phyloP scores from a whole-genome alignment of 2,113 vertebrate species.

The Otolemur garnettii region DNA sequence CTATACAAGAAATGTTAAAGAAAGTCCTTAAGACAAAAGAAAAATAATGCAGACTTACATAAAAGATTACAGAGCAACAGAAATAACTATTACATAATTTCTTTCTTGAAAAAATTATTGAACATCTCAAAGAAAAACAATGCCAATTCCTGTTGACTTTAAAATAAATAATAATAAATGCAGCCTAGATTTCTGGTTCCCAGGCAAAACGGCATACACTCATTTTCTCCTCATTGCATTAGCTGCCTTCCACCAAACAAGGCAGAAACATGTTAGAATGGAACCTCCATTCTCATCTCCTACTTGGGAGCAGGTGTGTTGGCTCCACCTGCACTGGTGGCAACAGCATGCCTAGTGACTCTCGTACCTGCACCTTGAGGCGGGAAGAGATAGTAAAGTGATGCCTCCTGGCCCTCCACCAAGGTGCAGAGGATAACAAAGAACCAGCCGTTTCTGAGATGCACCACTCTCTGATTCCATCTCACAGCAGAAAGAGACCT shows the following conservation, averaged over 20 bases:
- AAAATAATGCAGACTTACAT: neutral
- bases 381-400: neutral
- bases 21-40: neutral
- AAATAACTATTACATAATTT: neutral
- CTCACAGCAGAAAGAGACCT: neutral
- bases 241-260: neutral
- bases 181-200: neutral
- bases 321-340: neutral
- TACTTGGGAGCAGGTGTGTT: neutral
- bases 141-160: neutral
- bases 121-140: neutral
- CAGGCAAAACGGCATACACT: neutral
- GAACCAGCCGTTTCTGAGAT: neutral
- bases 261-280: neutral
- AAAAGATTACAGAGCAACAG: neutral
- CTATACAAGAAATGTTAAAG: neutral
- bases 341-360: neutral
- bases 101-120: neutral
- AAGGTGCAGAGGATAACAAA: neutral
- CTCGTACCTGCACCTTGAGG: neutral
- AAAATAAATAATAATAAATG: neutral
- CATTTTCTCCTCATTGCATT: neutral
- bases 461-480: neutral
- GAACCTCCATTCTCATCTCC: neutral
- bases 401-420: neutral